Evolutionary conservation across 2,113 vertebrate genomes (phyloP).

Genomic region (Dromas ardeola): DNA sequence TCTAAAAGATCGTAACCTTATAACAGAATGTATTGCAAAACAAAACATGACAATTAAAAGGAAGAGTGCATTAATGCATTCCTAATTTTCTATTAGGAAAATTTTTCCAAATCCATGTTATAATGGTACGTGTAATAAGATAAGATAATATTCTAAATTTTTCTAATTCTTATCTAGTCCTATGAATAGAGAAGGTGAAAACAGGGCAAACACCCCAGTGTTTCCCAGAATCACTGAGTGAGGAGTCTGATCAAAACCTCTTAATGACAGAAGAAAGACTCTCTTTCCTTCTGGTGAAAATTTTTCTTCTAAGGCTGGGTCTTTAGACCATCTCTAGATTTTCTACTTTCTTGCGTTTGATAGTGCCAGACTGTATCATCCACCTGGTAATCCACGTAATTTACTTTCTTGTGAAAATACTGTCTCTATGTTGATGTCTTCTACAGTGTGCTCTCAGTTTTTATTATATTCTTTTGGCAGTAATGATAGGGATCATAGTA

Average conservation of each 20-base stretch:
- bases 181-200: neutral
- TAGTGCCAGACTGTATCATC: neutral
- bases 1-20: neutral
- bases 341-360: neutral
- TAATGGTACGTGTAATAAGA: neutral
- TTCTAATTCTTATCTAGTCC: neutral
- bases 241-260: neutral
- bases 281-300: neutral
- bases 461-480: neutral
- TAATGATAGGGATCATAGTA: neutral
- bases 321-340: neutral
- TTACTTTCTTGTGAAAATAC: neutral
- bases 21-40: neutral
- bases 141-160: neutral
- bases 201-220: neutral
- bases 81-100: neutral
- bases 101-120: neutral
- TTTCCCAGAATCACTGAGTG: neutral
- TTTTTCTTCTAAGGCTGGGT: neutral
- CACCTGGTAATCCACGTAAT: neutral
- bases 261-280: neutral
- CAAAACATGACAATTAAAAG: neutral
- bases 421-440: neutral
- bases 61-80: neutral
- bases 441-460: neutral